Evolutionary conservation across 1,140 invertebrate genomes (phyloP), one percentile per base, ranked within the genome.

Genomic region (Chionoecetes opilio): DNA sequence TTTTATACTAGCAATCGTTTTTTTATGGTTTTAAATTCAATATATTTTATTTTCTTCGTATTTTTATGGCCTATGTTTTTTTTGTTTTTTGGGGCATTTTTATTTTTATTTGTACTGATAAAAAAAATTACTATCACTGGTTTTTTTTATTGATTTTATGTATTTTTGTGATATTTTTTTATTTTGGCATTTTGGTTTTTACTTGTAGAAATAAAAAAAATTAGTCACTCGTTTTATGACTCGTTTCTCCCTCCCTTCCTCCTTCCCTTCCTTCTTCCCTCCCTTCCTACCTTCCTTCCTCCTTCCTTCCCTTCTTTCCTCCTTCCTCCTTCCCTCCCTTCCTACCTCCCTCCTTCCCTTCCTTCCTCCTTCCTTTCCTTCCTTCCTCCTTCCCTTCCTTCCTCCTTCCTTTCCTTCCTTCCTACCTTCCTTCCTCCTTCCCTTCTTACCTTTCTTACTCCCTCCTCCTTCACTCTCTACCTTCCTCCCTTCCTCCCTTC

Each of bases 171-270:
- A n/a, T n/a, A n/a, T n/a, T n/a, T n/a, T n/a, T n/a, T n/a, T n/a
- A n/a, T n/a, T n/a, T n/a, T n/a, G n/a, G n/a, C n/a, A n/a, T n/a
- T n/a, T n/a, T n/a, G n/a, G n/a, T n/a, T n/a, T n/a, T n/a, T n/a
- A n/a, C n/a, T n/a, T n/a, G n/a, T n/a, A n/a, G n/a, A n/a, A n/a
- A n/a, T n/a, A n/a, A n/a, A n/a, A n/a, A n/a, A n/a, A n/a, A n/a
- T n/a, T n/a, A n/a, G n/a, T n/a, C n/a, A n/a, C n/a, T n/a, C n/a
- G n/a, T n/a, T n/a, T n/a, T n/a, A n/a, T n/a, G n/a, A n/a, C n/a
- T n/a, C n/a, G n/a, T 85, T 26, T 85, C 82, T 34, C 82, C 82
- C 32, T 84, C 26, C 31, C 82, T 84, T 84, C 82, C 82, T 85
- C 29, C 32, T 29, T 85, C 21, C 82, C 32, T 85, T n/a, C 29